Evolutionary conservation across 2,797 vertebrate genomes (phyloP).

Genomic region (Alectoris magna): DNA sequence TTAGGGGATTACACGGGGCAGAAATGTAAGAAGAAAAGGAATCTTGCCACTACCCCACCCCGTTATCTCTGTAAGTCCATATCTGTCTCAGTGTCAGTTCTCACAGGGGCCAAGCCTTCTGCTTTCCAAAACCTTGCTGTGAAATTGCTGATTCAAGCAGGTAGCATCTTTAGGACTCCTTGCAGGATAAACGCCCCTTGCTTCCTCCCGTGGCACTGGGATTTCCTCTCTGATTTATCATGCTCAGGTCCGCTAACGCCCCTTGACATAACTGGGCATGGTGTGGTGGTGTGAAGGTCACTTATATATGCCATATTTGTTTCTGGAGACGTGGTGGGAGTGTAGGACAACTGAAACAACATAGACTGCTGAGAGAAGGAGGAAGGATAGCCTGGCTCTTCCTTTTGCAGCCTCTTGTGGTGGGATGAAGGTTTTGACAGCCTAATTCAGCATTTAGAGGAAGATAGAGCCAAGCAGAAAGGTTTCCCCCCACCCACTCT

Average conservation of each 20-base stretch:
- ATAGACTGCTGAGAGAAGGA: constrained; percentile 49
- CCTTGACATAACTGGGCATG: constrained; percentile 24
- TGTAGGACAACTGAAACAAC: constrained; percentile 15
- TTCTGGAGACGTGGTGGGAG: constrained; percentile 30
- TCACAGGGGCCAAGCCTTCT: constrained; percentile 8
- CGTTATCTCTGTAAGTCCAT: background rate
- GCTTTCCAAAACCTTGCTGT: constrained; percentile 39
- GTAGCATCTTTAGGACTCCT: constrained; percentile 56
- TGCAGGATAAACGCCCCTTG: constrained; percentile 41
- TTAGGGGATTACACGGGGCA: constrained; percentile 33
- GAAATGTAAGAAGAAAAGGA: background rate
- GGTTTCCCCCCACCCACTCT: constrained; percentile 31
- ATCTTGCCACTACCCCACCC: background rate
- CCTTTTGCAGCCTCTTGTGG: constrained; percentile 15
- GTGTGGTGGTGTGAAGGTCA: constrained; percentile 71
- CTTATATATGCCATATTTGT: constrained; percentile 49
- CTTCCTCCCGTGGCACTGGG: constrained; percentile 53
- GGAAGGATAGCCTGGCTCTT: constrained; percentile 58
- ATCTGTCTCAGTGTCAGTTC: background rate
- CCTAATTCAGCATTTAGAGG: constrained; percentile 69
- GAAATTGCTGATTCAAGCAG: constrained; percentile 72
- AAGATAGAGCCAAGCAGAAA: constrained; percentile 42
- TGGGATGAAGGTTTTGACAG: constrained; percentile 66
- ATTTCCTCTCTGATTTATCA: constrained; percentile 77
- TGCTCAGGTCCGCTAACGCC: constrained; percentile 64